phyloP scores from a whole-genome alignment of 2,113 vertebrate species.

The Lates calcarifer region DNA sequence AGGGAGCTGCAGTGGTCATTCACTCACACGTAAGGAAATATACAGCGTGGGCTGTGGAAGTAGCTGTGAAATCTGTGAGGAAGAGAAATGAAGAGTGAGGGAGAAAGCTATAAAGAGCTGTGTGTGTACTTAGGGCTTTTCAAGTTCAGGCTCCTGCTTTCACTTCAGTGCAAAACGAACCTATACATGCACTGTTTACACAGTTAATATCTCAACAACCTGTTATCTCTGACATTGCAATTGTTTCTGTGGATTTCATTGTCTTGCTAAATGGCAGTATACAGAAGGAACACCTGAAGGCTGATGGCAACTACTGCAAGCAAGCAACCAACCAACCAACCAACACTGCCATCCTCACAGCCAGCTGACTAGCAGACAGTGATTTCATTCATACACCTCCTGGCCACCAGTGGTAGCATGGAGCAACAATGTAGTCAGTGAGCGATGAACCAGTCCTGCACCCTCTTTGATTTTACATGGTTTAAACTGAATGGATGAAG shows the following conservation, averaged over 20 bases:
- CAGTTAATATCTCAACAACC: background rate
- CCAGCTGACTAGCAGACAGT: too few relatives aligned
- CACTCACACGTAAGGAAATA: conserved; percentile 1
- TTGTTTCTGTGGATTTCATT: background rate
- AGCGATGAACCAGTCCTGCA: too few relatives aligned
- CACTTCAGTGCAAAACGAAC: background rate
- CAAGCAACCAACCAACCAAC: background rate
- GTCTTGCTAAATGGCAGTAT: background rate
- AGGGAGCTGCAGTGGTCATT: conserved; percentile 14
- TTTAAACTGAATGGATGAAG: too few relatives aligned
- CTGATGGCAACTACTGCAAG: too few relatives aligned
- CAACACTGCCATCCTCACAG: background rate
- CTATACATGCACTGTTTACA: background rate
- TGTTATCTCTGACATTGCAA: background rate
- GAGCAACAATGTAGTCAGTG: too few relatives aligned
- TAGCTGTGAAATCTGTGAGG: conserved; percentile 9
- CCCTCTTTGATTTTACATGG: too few relatives aligned
- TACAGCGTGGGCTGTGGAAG: conserved; percentile 7
- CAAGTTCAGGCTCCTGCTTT: background rate
- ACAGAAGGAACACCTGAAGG: background rate
- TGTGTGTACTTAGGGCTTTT: background rate
- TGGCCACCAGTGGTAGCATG: too few relatives aligned
- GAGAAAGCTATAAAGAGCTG: background rate
- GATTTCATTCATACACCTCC: too few relatives aligned
- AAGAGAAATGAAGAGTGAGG: background rate